phyloP scores from a whole-genome alignment of 2,888 invertebrate species.

The Eumacrocentrus americanus region DNA sequence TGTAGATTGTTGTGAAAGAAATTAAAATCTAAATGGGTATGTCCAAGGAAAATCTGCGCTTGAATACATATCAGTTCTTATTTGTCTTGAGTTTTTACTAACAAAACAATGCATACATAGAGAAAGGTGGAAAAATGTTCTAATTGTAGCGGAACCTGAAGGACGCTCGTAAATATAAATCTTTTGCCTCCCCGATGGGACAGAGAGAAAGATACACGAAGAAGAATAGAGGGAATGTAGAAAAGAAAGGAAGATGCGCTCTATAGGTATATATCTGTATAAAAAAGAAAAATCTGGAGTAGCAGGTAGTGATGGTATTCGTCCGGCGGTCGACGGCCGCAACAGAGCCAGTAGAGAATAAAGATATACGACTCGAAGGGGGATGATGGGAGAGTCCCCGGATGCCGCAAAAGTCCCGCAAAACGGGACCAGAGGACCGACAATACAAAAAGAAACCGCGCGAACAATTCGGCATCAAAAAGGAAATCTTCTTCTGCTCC shows the following conservation, averaged over 20 bases:
- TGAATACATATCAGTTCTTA: background rate
- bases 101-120: too few species aligned
- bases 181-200: background rate
- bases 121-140: too few species aligned
- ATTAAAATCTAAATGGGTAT: background rate
- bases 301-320: conserved; percentile 49
- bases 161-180: conserved; percentile 2
- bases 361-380: conserved; percentile 48
- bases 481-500: background rate
- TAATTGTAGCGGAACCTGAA: background rate
- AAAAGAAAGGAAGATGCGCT: conserved; percentile 32
- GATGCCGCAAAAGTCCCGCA: conserved; percentile 44
- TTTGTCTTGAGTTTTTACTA: too few species aligned
- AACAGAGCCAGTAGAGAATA: conserved; percentile 37
- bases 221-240: conserved; percentile 32
- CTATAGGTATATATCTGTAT: too few species aligned
- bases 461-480: background rate
- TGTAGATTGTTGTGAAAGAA: background rate
- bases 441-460: background rate
- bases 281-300: conserved; percentile 43
- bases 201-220: conserved; percentile 31
- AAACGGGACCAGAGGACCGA: conserved; percentile 32
- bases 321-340: conserved; percentile 43
- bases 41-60: too few species aligned
- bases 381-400: conserved; percentile 24